Conservation (phyloP, 2,113 vertebrate genomes). For the Pelusios castaneus region DNA sequence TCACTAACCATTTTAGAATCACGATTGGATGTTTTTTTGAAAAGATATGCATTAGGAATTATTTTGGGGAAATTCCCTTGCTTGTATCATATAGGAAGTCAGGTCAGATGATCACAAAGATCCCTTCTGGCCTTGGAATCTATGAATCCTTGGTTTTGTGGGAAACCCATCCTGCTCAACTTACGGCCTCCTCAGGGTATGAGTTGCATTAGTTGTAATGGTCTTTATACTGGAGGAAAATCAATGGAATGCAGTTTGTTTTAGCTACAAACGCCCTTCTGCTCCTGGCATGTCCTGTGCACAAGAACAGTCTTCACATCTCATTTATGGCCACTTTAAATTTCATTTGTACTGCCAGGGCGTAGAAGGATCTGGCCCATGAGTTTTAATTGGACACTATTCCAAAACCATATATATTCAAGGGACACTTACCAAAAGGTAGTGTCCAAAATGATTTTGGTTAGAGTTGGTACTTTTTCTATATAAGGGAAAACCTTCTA, state of each 20-base stretch:
- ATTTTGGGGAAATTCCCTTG: neutral
- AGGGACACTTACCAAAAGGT: neutral
- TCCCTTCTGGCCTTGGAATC: neutral
- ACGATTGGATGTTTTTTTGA: neutral
- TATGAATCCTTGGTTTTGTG: neutral
- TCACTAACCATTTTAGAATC: neutral
- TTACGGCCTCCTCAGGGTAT: neutral
- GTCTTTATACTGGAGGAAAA: neutral
- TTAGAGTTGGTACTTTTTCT: neutral
- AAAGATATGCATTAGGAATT: neutral
- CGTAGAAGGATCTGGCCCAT: neutral
- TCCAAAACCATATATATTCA: neutral
- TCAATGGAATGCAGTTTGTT: fast-evolving
- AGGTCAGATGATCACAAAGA: neutral
- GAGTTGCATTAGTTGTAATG: neutral
- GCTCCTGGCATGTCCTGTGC: neutral
- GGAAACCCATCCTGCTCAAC: neutral
- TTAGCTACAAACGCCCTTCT: neutral
- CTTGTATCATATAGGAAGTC: neutral
- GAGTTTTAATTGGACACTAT: neutral
- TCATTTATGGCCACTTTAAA: neutral
- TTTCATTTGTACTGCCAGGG: neutral
- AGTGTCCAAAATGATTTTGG: neutral
- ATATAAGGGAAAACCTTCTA: conserved; percentile 7
- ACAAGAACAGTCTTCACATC: neutral